Evolutionary conservation across 2,797 vertebrate genomes (phyloP).

Genomic region (Morelia viridis): DNA sequence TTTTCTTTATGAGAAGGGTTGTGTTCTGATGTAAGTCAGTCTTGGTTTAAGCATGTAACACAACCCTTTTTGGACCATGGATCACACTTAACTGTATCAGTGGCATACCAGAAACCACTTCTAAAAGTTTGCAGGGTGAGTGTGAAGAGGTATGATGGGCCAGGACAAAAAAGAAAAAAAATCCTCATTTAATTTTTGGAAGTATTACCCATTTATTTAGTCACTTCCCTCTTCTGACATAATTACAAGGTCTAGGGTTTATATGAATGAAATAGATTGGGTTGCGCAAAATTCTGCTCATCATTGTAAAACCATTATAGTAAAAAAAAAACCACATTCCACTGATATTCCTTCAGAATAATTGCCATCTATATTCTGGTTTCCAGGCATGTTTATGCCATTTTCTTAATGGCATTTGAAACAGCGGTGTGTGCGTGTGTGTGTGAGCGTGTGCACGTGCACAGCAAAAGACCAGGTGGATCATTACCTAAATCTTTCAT

Average conservation of each 20-base stretch:
- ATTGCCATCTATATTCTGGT: conserved; percentile 38
- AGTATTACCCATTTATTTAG: too few relatives aligned
- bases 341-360: conserved; percentile 43
- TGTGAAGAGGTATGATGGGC: neutral
- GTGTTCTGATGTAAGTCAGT: conserved; percentile 13
- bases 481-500: conserved; percentile 32
- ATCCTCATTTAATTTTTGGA: too few relatives aligned
- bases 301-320: conserved; percentile 23
- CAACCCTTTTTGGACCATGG: too few relatives aligned
- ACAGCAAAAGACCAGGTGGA: conserved; percentile 15
- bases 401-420: conserved; percentile 38
- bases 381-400: conserved; percentile 21
- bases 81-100: neutral
- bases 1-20: neutral
- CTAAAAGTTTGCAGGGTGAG: neutral
- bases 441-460: too few relatives aligned
- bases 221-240: too few relatives aligned
- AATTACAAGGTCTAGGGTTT: too few relatives aligned
- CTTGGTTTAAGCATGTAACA: neutral
- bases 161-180: too few relatives aligned
- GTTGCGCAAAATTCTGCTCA: too few relatives aligned
- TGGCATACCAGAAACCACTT: neutral
- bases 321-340: conserved; percentile 28
- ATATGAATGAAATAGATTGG: too few relatives aligned
- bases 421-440: neutral